Evolutionary conservation across 1,140 invertebrate species (phyloP).

Genomic region (Drosophila sucinea): DNA sequence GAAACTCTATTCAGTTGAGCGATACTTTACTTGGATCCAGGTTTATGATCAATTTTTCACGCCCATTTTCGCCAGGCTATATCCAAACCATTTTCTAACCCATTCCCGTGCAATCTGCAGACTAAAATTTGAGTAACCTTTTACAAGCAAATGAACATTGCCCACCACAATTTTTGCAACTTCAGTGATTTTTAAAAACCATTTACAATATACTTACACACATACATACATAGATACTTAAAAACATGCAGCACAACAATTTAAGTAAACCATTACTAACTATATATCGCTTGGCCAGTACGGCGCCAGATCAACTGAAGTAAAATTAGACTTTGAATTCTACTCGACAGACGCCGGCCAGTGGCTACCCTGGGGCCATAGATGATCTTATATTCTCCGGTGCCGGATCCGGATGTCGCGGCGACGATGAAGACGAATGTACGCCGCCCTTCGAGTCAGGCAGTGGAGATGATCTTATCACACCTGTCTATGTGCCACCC

Average conservation of each 20-base stretch:
- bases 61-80: too few relatives aligned
- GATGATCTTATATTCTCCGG: conserved; percentile 95
- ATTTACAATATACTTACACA: too few relatives aligned
- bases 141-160: too few relatives aligned
- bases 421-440: conserved; percentile 94
- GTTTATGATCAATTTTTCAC: too few relatives aligned
- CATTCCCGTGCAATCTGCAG: too few relatives aligned
- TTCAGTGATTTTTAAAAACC: conserved; percentile 1
- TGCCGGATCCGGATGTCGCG: conserved; percentile 93
- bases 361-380: conserved; percentile 89
- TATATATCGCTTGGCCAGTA: conserved; percentile 55
- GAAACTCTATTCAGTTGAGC: too few relatives aligned
- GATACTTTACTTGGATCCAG: too few relatives aligned
- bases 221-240: conserved; percentile 27
- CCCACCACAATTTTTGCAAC: background rate
- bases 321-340: conserved; percentile 77
- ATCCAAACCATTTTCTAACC: too few relatives aligned
- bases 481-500: conserved; percentile 94
- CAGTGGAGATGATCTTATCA: conserved; percentile 94
- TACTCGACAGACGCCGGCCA: conserved; percentile 90
- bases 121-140: too few relatives aligned
- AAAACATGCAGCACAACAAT: conserved; percentile 45
- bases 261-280: conserved; percentile 58
- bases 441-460: conserved; percentile 91
- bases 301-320: conserved; percentile 73